A percentile compares a stretch with the other conserved stretches of the same genome.
These are phyloP conservation scores for Daboia siamensis DNA, from an alignment of 2,113 vertebrate species.

Conservation along the genomic window DNA sequence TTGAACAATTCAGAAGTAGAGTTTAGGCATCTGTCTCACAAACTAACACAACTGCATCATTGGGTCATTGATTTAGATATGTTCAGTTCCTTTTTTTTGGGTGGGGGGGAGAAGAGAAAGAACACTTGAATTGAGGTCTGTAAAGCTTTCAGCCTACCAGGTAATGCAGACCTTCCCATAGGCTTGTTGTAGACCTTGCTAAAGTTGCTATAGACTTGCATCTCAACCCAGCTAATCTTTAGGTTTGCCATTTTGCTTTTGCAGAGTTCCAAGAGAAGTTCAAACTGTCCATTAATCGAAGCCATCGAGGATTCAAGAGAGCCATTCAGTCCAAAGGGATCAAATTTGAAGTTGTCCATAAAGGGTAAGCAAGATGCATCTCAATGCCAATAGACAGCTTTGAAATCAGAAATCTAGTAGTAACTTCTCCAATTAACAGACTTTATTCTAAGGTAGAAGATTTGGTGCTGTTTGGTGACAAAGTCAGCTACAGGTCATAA, in stretches of 20 bases:
- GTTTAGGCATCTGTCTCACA: not conserved
- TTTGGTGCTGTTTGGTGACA: not conserved
- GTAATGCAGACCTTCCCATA: not conserved
- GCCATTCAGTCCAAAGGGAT: slow-evolving; percentile 86
- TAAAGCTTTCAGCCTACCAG: not conserved
- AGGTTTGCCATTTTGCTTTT: not conserved
- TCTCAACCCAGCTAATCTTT: not conserved
- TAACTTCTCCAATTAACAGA: not conserved
- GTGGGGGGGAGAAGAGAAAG: not conserved
- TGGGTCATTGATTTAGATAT: not conserved
- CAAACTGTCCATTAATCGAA: slow-evolving; percentile 81
- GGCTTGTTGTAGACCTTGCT: not conserved
- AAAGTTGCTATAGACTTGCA: not conserved
- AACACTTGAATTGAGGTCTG: not conserved
- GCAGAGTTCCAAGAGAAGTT: slow-evolving; percentile 86
- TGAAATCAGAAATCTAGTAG: not conserved
- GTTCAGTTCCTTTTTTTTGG: not conserved
- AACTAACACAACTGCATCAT: not conserved
- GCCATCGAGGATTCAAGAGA: slow-evolving; percentile 81
- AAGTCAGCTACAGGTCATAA: not conserved
- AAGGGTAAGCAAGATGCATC: slow-evolving; percentile 72
- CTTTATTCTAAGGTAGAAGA: not conserved
- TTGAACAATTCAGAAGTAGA: not conserved
- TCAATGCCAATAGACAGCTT: not conserved
- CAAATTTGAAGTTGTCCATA: slow-evolving; percentile 90